Percentiles rank a stretch among this genome's conserved stretches.
Conservation (phyloP, 2,797 vertebrate genomes). For the Oreonectes daqikongensis region DNA sequence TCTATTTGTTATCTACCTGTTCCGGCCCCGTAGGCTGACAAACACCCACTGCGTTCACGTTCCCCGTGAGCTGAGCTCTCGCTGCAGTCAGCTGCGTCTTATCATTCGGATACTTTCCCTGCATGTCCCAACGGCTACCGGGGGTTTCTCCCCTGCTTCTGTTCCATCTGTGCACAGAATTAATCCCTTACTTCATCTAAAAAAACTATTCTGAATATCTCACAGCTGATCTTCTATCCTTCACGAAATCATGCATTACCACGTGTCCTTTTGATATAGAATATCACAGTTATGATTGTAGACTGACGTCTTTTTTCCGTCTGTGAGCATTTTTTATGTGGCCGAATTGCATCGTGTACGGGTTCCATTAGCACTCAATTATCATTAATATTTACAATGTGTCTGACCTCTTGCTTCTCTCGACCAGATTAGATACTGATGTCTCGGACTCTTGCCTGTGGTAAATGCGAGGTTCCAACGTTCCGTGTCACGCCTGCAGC, state of each 20-base stretch:
- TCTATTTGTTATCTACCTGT: conserved; percentile 37
- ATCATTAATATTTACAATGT: conserved; percentile 16
- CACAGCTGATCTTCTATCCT: background rate
- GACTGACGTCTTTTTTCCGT: too few relatives aligned
- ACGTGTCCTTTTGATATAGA: too few relatives aligned
- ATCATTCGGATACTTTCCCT: conserved; percentile 38
- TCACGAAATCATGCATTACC: background rate
- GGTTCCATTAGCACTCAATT: conserved; percentile 29
- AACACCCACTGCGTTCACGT: conserved; percentile 22
- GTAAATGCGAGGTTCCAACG: background rate
- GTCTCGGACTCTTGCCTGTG: conserved; percentile 1
- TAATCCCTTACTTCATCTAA: conserved; percentile 1
- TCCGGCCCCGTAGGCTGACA: conserved; percentile 32
- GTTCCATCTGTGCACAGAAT: conserved; percentile 41
- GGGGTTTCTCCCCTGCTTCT: conserved; percentile 37
- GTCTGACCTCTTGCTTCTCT: conserved; percentile 23
- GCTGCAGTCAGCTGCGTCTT: conserved; percentile 33
- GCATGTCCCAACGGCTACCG: conserved; percentile 6
- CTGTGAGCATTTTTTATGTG: background rate
- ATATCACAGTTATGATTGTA: background rate
- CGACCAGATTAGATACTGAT: conserved; percentile 8
- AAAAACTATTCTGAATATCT: background rate
- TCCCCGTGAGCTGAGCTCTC: conserved; percentile 35
- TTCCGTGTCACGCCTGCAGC: conserved; percentile 6
- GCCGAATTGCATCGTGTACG: background rate